Base-by-base conservation (phyloP, 2,888 invertebrate genomes). In the Tuberolachnus salignus region DNA sequence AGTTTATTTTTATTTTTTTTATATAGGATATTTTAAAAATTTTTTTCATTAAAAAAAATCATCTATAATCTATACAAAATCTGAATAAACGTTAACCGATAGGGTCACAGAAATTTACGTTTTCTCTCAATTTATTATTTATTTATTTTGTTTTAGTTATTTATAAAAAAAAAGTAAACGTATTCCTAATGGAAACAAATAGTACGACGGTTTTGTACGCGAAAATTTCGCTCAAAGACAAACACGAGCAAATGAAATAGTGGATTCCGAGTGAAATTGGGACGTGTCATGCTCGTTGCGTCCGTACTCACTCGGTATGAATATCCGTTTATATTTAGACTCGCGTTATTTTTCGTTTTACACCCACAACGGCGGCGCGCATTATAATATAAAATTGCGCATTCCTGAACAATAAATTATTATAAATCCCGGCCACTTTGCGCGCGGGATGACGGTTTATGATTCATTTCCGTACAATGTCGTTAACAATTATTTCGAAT, bases 241-340 rank as follows among this genome's bases (percentile, higher is more conserved):
- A 70, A 55, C n/a, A n/a, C 13, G 49, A 14, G 34, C 6, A 34
- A n/a, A 34, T 6, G 16, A 53, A 53, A 59, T 16, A 11, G 21
- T 66, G 55, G n/a, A 46, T 55, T 13, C 13, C 19, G 55, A 0
- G n/a, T 16, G 21, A 44, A 74, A 74, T 66, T 49, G 34, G 73
- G 23, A 66, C 64, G 19, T 74, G n/a, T n/a, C 23, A 19, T 6
- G 8, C 55, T n/a, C 16, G 49, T 21, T 59, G 26, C 64, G n/a
- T 51, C 10, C 21, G 44, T 51, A 42, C 51, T 11, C 55, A 23
- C 26, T 53, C 64, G 21, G 53, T 21, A 19, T 16, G 1, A 34
- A 34, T n/a, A 55, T 23, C 51, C n/a, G 74, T 55, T 8, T 74
- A 66, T 74, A 74, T 66, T 74, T 74, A 74, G 74, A 74, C 55